Evolutionary conservation across 2,888 invertebrate species (phyloP).

Genomic region (Oxycera nigricornis): DNA sequence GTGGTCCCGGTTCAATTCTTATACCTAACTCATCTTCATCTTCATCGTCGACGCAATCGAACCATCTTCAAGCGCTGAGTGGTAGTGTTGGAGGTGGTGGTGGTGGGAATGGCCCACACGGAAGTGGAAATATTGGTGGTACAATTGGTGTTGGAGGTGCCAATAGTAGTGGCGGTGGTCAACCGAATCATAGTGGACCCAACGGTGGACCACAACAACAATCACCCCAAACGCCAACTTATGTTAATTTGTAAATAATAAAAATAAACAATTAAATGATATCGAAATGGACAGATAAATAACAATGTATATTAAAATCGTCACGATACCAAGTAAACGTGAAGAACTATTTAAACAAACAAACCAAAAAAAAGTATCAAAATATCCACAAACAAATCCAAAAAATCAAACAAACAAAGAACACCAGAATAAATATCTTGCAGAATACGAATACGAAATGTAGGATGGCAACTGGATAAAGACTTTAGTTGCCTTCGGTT

Average conservation of each 20-base stretch:
- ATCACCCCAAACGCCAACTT: constrained; percentile 86
- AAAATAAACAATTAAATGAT: constrained; percentile 20
- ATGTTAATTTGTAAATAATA: constrained; percentile 82
- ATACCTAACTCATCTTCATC: constrained; percentile 58
- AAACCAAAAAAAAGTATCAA: constrained; percentile 5
- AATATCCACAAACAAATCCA: background rate
- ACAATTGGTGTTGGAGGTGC: constrained; percentile 18
- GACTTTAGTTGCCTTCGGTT: background rate
- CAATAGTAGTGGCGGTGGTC: constrained; percentile 31
- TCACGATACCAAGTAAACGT: background rate
- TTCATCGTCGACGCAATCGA: constrained; percentile 58
- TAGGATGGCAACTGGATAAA: background rate
- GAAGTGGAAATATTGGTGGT: constrained; percentile 48
- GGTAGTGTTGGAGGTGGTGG: constrained; percentile 42
- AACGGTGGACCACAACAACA: constrained; percentile 64
- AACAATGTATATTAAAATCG: background rate
- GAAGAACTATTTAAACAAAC: background rate
- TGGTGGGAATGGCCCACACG: constrained; percentile 44
- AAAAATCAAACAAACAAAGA: constrained; percentile 1
- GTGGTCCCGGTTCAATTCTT: constrained; percentile 56
- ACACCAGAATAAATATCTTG: background rate
- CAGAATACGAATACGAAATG: background rate
- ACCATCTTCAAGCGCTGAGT: constrained; percentile 56
- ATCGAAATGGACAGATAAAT: constrained; percentile 1
- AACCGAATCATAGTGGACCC: constrained; percentile 64